Evolutionary conservation across 2,113 vertebrate genomes (phyloP).

Genomic region (Phyllostomus discolor): DNA sequence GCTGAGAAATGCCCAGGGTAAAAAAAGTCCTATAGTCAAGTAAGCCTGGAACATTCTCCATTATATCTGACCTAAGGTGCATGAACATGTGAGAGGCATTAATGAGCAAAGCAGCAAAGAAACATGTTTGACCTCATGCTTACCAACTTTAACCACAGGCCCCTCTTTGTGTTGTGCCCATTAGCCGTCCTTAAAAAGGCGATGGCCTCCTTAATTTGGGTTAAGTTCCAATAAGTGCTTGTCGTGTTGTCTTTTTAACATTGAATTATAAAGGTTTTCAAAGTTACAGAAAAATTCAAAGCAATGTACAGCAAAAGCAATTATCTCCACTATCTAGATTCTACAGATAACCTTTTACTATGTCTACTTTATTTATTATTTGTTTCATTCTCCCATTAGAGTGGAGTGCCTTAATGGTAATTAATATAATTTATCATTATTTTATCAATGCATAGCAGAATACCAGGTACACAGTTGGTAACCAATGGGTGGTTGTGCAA

Average conservation of each 20-base stretch:
- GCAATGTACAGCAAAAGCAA: background rate
- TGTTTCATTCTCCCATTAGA: background rate
- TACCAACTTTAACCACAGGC: background rate
- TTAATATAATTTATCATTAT: constrained; percentile 3
- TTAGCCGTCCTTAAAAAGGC: background rate
- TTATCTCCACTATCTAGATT: background rate
- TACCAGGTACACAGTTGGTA: background rate
- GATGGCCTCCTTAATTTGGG: background rate
- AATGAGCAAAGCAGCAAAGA: constrained; percentile 14
- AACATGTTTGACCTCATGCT: background rate
- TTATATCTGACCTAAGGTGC: background rate
- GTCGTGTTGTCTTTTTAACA: background rate
- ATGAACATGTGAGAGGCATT: background rate
- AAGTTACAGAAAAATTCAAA: constrained; percentile 27
- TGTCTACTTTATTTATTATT: background rate
- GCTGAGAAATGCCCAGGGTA: background rate
- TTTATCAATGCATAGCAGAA: background rate
- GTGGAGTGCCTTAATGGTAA: background rate
- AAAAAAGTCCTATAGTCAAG: background rate
- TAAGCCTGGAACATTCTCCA: background rate
- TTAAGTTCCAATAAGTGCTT: background rate
- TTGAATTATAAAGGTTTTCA: constrained; percentile 28
- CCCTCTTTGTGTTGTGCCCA: background rate
- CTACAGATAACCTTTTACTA: background rate
- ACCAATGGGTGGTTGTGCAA: background rate